Evolutionary conservation across 2,113 vertebrate species (phyloP), one percentile per base, ranked within the genome.

Genomic region (Callocephalon fimbriatum): DNA sequence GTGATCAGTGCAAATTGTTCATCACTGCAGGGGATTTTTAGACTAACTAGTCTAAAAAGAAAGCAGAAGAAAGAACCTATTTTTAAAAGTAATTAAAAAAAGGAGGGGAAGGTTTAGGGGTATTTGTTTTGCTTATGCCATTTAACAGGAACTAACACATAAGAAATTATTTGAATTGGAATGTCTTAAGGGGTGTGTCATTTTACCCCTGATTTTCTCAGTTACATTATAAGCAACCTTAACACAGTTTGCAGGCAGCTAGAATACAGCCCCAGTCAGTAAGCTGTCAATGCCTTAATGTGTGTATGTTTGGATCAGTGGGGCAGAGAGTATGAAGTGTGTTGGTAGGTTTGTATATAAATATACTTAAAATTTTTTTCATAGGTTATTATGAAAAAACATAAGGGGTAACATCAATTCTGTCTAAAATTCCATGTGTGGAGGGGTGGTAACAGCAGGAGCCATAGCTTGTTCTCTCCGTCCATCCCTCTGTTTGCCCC

Each of bases 71-170:
- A 77, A 62, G 10, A 19, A 3, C 5, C 63, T 26, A 35, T 23
- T 70, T 79, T 79, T 1, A 35, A 71, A 82, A 35, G 29, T 48
- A 25, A 17, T 7, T 50, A 31, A 42, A 4, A 22, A 42, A 15
- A 22, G 11, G 5, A 23, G 58, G 15, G 2, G 6, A 27, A 32
- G 1, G 0, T 29, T 1, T 16, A 8, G 15, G 7, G 9, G 0
- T 25, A 25, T 23, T 59, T 51, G 13, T 50, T 90, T 78, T 75
- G 9, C 26, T 77, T 32, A 17, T 80, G 27, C 9, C 37, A 22
- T 18, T 76, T 18, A 76, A 40, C 18, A 48, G 19, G 21, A 80
- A 10, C 15, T 40, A 53, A n/a, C 4, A 15, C 9, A 8, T 0
- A 50, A 59, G 22, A 38, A 73, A 45, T 62, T 10, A 25, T 12